These are phyloP conservation scores for Melanotaenia nigrans DNA, from an alignment of 2,797 vertebrate species.

Conservation along the genomic window DNA sequence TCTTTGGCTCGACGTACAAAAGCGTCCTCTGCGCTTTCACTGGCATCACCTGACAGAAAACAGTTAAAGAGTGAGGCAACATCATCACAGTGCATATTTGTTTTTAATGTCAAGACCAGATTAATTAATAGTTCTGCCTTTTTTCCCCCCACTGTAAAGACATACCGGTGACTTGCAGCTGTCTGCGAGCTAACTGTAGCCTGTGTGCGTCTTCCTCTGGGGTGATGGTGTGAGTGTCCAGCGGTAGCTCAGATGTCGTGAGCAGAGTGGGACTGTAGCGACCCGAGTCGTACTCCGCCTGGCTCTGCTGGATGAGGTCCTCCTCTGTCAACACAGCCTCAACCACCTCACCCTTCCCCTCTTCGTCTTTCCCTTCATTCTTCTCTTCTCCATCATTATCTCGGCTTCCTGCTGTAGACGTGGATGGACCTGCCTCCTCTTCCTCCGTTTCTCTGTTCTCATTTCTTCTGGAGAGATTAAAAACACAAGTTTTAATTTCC, in stretches of 20 bases:
- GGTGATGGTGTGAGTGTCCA: conserved; percentile 90
- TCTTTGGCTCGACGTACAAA: conserved; percentile 94
- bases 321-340: conserved; percentile 96
- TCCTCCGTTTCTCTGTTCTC: conserved; percentile 28
- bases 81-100: background rate
- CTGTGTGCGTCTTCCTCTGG: conserved; percentile 89
- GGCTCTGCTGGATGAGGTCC: conserved; percentile 97
- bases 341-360: conserved; percentile 77
- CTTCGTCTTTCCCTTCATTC: conserved; percentile 61
- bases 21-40: conserved; percentile 92
- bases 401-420: conserved; percentile 42
- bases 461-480: conserved; percentile 29
- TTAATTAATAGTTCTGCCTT: background rate
- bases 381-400: conserved; percentile 52
- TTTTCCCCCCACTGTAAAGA: accelerated
- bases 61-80: background rate
- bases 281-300: conserved; percentile 93
- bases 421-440: conserved; percentile 47
- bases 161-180: conserved; percentile 94
- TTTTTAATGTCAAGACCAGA: background rate
- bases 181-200: conserved; percentile 88
- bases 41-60: conserved; percentile 86
- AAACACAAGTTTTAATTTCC: conserved; percentile 12
- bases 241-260: conserved; percentile 88
- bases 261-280: conserved; percentile 94